Base-by-base conservation (phyloP, 2,888 invertebrate genomes). In the Xanthia togata region DNA sequence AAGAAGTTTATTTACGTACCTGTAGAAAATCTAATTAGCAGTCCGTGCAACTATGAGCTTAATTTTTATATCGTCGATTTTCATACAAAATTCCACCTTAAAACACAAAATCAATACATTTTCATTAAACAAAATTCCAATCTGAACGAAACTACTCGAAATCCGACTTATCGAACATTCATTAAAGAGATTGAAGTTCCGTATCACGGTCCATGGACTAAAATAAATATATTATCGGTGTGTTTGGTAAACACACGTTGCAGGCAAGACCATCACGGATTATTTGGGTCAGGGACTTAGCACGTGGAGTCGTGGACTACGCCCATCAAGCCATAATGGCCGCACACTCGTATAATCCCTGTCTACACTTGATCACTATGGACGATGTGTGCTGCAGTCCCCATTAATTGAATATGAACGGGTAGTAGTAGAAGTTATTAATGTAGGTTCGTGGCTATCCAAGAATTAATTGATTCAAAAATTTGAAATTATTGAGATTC, bases 271-370 rank as follows among this genome's bases (percentile, higher is more conserved):
- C 84, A 85, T 87, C 86, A 83, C 70, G 69, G 73, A 88, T 71
- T 89, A 93, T 93, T 92, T 91, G 79, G 94, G 94, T 93, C 94
- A 93, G 86, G 94, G 93, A 84, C 91, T 88, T 78, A 85, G 86
- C 81, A 83, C 86, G 85, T 89, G 90, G 91, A 89, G 91, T 87
- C 84, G 84, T 89, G 90, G 91, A 89, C 92, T 88, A 87, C 92
- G 93, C 92, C 93, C 92, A 91, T 89, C 90, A 65, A 87, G 82
- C 88, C 72, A 82, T 84, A 88, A 90, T 88, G 86, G 87, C 76
- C 70, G 70, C 88, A 85, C 86, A 90, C 85, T 87, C 67, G 71
- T 87, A 90, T 93, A 91, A 93, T 92, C 91, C 91, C 88, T 87
- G 89, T 88, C 86, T 89, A 90, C 86, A 89, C 88, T 88, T 91